Base-by-base conservation (phyloP, 2,797 vertebrate species). In the Chaenodraco wilsoni region DNA sequence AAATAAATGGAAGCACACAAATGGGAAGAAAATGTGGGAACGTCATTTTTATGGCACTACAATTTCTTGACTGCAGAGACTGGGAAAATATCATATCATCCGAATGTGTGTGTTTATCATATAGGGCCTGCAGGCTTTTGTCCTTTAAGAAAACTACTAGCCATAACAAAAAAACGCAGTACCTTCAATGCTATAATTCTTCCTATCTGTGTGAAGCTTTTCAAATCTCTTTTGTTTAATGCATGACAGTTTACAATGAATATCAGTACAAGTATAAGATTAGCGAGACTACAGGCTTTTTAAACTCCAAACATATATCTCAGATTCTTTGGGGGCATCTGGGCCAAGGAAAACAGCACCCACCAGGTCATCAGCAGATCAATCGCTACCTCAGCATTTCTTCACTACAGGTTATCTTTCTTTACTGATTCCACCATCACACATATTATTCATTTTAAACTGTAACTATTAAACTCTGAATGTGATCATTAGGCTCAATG, bases 391-490 rank as follows among this genome's bases (percentile, higher is more conserved):
- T 23, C 65, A 69, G 14, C 56, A 61, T 74, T 58, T 52, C 70
- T 77, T 63, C 70, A 50, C 57, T 33, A 9, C 69, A 83, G 82
- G 81, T 87, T 46, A 41, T 65, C 57, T 56, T 59, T 79, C 45
- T 72, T 31, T 40, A 27, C 21, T 41, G 11, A 40, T 48, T 58
- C 1, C 4, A 54, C 16, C 15, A 21, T 1, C 21, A 55, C 19
- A 62, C 3, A 15, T 0, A 57, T 59, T 40, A 3, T 11, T 46
- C 5, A 14, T 54, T 40, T 49, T 11, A 23, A 12, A 10, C 70
- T 27, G 23, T 21, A 51, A 21, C 19, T 11, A 23, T 27, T 11
- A 62, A 33, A 10, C 64, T 13, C 43, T 17, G 17, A n/a, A 49
- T 11, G 10, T 57, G 0, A 15, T 13, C 45, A 8, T 3, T 13